Percentiles rank a stretch among this genome's conserved stretches.
Conservation (phyloP, 2,113 vertebrate genomes). For the Mus spicilegus region DNA sequence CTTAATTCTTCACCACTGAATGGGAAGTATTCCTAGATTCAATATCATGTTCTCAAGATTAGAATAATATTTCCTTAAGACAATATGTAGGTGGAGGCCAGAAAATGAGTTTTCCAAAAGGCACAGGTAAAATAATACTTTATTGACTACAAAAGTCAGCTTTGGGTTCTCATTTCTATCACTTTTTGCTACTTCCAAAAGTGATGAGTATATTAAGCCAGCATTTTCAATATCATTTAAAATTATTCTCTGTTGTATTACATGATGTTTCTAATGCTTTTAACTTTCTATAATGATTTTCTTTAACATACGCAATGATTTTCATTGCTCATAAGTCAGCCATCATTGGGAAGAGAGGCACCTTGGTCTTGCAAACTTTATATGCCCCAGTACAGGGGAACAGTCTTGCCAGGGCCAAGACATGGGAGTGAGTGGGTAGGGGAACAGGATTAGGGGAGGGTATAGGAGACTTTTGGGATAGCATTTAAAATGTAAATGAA, state of each 20-base stretch:
- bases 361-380: too few species aligned
- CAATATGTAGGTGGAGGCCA: background rate
- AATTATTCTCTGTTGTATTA: background rate
- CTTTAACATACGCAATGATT: too few species aligned
- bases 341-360: too few species aligned
- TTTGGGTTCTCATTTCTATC: background rate
- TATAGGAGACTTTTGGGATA: too few species aligned
- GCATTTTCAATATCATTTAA: background rate
- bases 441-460: too few species aligned
- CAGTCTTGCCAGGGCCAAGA: too few species aligned
- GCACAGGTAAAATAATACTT: background rate
- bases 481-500: too few species aligned
- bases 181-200: background rate
- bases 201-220: background rate
- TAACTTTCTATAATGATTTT: background rate
- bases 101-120: constrained; percentile 6
- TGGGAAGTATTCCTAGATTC: background rate
- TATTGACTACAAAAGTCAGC: background rate
- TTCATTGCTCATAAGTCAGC: background rate
- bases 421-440: too few species aligned
- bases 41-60: background rate
- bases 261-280: background rate
- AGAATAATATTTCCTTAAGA: constrained; percentile 13
- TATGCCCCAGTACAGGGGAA: too few species aligned
- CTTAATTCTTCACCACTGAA: constrained; percentile 36